Evolutionary conservation across 2,797 vertebrate species (phyloP), one percentile per base, ranked within the genome.

Genomic region (Eulemur albifrons): DNA sequence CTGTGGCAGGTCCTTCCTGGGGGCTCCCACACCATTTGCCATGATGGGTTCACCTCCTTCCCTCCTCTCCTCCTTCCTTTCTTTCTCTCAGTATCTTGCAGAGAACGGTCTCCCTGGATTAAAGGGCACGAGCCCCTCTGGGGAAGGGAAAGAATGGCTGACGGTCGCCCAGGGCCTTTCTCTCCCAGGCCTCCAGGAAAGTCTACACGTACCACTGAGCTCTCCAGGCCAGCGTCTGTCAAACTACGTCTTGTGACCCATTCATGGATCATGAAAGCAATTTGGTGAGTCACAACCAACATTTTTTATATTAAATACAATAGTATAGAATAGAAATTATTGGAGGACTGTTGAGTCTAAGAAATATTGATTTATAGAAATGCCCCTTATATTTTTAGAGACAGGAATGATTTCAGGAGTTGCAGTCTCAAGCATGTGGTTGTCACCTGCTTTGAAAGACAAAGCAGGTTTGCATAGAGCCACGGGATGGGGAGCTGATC

Each of bases 1-100:
- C 18, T 0, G 0, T 0, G 7, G 40, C 4, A 17, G 48, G 50
- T 61, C 48, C 50, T 52, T 59, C 43, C 32, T 1, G 6, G 30
- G 89, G 45, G 40, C 59, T 67, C 50, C 80, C 13, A 54, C 43
- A 20, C 20, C 14, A 35, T n/a, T 40, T 72, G 57, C 48, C 40
- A 0, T 27, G 18, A 48, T 4, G 20, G 40, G 38, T 5, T 87
- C 50, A 69, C 43, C 20, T 59, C 52, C 35, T 50, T 18, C 30
- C 32, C 21, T 57, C 52, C 48, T 67, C 38, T 27, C 59, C 57
- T 14, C 25, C 15, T n/a, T 80, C n/a, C 40, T 9, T 72, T 54
- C 45, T 75, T 77, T 57, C n/a, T 52, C 45, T 77, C 70, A 48
- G 30, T 38, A 54, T 70, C 63, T 50, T 87, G 18, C 32, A n/a